Base-by-base conservation (phyloP, 2,888 invertebrate genomes). In the Drosophila dives region DNA sequence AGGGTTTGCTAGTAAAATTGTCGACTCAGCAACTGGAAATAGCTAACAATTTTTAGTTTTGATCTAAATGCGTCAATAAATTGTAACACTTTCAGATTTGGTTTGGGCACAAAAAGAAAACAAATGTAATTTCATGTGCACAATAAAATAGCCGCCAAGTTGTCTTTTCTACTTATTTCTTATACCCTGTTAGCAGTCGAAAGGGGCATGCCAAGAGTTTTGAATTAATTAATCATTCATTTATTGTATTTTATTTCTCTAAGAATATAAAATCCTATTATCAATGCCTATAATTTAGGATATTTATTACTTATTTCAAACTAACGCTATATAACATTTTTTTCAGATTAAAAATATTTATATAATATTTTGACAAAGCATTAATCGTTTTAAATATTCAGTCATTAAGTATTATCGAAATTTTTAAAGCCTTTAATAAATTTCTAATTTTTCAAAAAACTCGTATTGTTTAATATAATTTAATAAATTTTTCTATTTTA, bases 41-140 rank as follows among this genome's bases (percentile, higher is more conserved):
- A 69, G 73, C 64, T 65, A 42, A 79, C 80, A 89, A 83, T 86
- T 89, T 84, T 84, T 79, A 86, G 89, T 84, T 86, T 90, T 82
- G 87, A 86, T 86, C 86, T 89, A 86, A 89, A 90, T 89, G 87
- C 81, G 83, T 78, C 83, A 81, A 85, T 90, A 90, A 89, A 89
- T 90, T 90, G 64, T 77, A 86, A 86, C 89, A 87, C 86, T 87
- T 87, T 89, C 79, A 73, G 55, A 29, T 38, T 45, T 15, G 45
- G 81, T 71, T 61, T 42, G 66, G 64, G 63, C 70, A 76, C 79
- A 86, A 85, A 85, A 72, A 83, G 83, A 88, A 86, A 85, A 55
- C 15, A 45, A 23, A 45, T 45, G 77, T 80, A 77, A 83, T 86
- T 87, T 81, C 70, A 23, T 54, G 56, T 67, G 66, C 59, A 77